Evolutionary conservation across 2,113 vertebrate species (phyloP).

Genomic region (Siniperca chuatsi): DNA sequence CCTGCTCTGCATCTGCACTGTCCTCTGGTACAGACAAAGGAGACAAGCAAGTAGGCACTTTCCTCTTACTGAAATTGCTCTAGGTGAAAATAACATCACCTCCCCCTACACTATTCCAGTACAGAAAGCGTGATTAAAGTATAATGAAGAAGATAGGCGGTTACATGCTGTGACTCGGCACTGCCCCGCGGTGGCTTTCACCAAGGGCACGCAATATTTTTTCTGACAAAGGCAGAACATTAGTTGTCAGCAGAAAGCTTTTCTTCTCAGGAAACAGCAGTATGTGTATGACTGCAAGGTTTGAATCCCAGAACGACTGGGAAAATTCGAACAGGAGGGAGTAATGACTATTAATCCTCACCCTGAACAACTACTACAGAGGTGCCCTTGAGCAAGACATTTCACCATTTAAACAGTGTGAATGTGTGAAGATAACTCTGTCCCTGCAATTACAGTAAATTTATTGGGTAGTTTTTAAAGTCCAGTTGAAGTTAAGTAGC

Average conservation of each 20-base stretch:
- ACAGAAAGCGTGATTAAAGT: conserved; percentile 72
- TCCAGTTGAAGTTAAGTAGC: not conserved
- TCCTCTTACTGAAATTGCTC: conserved; percentile 51
- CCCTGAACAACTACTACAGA: not conserved
- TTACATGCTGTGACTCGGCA: conserved; percentile 55
- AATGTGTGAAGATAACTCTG: not conserved
- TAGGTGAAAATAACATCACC: conserved; percentile 23
- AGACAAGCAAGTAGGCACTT: conserved; percentile 76
- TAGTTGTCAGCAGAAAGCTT: conserved; percentile 68
- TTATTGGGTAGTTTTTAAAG: not conserved
- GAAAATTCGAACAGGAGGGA: not conserved
- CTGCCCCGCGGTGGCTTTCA: conserved; percentile 61
- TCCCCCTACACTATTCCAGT: conserved; percentile 9
- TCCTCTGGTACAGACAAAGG: conserved; percentile 71
- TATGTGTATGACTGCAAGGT: conserved; percentile 12
- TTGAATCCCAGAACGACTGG: conserved; percentile 8
- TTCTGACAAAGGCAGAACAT: conserved; percentile 72
- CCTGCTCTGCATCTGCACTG: conserved; percentile 69
- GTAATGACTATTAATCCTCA: not conserved
- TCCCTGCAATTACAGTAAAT: not conserved
- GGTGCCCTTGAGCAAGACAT: too few species aligned
- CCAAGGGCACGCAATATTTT: conserved; percentile 70
- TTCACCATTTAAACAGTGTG: not conserved
- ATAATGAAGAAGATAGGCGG: conserved; percentile 73
- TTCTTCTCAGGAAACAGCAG: conserved; percentile 35